A percentile compares a stretch with the other conserved stretches of the same genome.
Evolutionary conservation across 2,888 invertebrate genomes (phyloP).

Genomic region (Baronia brevicornis): DNA sequence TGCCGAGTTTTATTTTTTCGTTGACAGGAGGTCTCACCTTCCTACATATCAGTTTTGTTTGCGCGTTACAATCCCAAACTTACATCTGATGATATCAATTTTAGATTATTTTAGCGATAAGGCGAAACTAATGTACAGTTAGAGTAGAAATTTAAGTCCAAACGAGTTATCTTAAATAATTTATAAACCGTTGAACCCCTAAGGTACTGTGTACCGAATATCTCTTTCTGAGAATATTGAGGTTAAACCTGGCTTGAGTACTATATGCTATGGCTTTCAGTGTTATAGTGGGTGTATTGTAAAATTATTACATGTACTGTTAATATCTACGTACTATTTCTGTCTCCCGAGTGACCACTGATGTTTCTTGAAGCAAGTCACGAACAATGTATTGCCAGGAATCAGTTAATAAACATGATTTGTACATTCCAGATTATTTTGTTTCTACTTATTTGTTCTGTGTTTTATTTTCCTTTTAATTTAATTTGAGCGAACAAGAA

Average conservation of each 20-base stretch:
- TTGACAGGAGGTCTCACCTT: slow-evolving; percentile 54
- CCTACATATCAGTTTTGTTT: slow-evolving; percentile 65
- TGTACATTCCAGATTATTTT: slow-evolving; percentile 88
- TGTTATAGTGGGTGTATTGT: slow-evolving; percentile 61
- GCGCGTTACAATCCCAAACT: slow-evolving; percentile 59
- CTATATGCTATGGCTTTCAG: slow-evolving; percentile 60
- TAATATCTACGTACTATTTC: slow-evolving; percentile 34
- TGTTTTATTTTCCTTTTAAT: slow-evolving; percentile 68
- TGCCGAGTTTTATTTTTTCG: slow-evolving; percentile 43
- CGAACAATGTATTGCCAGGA: slow-evolving; percentile 76
- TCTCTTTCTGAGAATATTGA: slow-evolving; percentile 49
- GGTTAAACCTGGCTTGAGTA: slow-evolving; percentile 60
- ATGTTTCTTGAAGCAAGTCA: slow-evolving; percentile 52
- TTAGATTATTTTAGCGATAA: slow-evolving; percentile 76
- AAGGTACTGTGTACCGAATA: slow-evolving; percentile 62
- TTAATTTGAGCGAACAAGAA: slow-evolving; percentile 44
- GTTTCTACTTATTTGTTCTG: slow-evolving; percentile 74
- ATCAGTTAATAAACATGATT: slow-evolving; percentile 83
- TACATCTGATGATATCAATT: slow-evolving; percentile 68
- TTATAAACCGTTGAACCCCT: slow-evolving; percentile 63
- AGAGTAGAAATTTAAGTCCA: slow-evolving; percentile 76
- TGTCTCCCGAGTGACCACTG: slow-evolving; percentile 41
- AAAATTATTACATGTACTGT: slow-evolving; percentile 41
- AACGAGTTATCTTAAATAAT: slow-evolving; percentile 68
- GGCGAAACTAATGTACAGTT: slow-evolving; percentile 78